Evolutionary conservation across 2,888 invertebrate genomes (phyloP), one percentile per base, ranked within the genome.

Genomic region (Yponomeuta cagnagella): DNA sequence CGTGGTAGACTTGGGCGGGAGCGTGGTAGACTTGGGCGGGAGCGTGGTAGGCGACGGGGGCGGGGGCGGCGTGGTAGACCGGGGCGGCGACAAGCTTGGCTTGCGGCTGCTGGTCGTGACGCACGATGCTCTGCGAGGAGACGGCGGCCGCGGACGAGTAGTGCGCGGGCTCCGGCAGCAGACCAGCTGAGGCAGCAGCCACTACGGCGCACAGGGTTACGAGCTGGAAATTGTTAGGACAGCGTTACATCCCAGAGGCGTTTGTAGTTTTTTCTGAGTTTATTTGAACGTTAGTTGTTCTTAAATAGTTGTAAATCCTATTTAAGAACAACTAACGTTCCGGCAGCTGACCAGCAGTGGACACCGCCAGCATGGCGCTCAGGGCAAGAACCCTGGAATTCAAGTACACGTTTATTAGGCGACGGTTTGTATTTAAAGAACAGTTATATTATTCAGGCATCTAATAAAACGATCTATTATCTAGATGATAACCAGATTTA

Each of bases 81-180:
- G 73, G 73, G 15, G 77, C 77, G 15, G 72, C 73, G 37, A 75
- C 74, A 10, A 77, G 77, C 15, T 79, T 78, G 52, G 77, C 71
- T 72, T 76, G 76, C 76, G 77, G 68, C 80, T 70, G 77, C 81
- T 79, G 83, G 80, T 84, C 86, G 75, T 82, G 83, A 71, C 86
- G 82, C 48, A 86, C 80, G 74, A 86, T 83, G 77, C 78, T 86
- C 73, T 85, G 85, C 4, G 85, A 85, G 66, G 86, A 86, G n/a
- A 86, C 83, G 4, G 83, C 84, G 2, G 79, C 77, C 12, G 84
- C 84, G 6, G 81, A 75, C 15, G 82, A 83, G 77, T 85, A 82
- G 75, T 87, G 86, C 81, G 71, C 93, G 72, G 74, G 89, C 43
- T 15, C 70, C 12, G 82, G 74, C 73, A 84, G 73, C n/a, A 80